Base-by-base conservation (phyloP, 2,797 vertebrate species). In the Darevskia mixta region DNA sequence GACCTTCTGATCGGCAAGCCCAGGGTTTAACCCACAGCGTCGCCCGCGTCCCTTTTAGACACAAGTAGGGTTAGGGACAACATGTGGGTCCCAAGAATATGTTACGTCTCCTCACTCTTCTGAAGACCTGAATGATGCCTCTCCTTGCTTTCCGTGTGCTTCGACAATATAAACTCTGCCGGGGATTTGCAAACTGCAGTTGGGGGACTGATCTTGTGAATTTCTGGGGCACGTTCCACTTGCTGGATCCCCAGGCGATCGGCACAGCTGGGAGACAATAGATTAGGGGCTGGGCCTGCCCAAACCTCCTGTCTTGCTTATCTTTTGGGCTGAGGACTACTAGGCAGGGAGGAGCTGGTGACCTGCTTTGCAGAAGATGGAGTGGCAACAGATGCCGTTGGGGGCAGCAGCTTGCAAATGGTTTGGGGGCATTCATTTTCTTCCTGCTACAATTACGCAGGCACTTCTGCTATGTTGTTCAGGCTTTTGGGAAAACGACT, bases 241-340 rank as follows among this genome's bases (percentile, higher is more conserved):
- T 67, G 55, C 18, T 25, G 41, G 29, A 67, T 10, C 35, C 67
- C 55, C n/a, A 55, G n/a, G 83, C 43, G 18, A 29, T 23, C 20
- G 5, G n/a, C 79, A 41, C 88, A 87, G 89, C 82, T 90, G 89
- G 82, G 64, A 85, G 73, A 90, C 89, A 90, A 87, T 90, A 87
- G 89, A 90, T 90, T 90, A 90, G 83, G 83, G 82, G 82, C 23
- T 61, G n/a, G 73, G 82, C 78, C 72, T 38, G 78, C 71, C 43
- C 41, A n/a, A 73, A 71, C 64, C 78, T 27, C 77, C 82, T 75
- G 15, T 58, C 35, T 27, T 23, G 71, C 78, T 90, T 90, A 90
- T 90, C 89, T 17, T 32, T 79, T n/a, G n/a, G 23, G 79, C 75
- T 81, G n/a, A n/a, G 15, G 10, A 18, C 83, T 64, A 76, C 83